These are phyloP conservation scores for Dryoscopus gambensis DNA, from an alignment of 2,113 vertebrate species.

Conservation along the genomic window DNA sequence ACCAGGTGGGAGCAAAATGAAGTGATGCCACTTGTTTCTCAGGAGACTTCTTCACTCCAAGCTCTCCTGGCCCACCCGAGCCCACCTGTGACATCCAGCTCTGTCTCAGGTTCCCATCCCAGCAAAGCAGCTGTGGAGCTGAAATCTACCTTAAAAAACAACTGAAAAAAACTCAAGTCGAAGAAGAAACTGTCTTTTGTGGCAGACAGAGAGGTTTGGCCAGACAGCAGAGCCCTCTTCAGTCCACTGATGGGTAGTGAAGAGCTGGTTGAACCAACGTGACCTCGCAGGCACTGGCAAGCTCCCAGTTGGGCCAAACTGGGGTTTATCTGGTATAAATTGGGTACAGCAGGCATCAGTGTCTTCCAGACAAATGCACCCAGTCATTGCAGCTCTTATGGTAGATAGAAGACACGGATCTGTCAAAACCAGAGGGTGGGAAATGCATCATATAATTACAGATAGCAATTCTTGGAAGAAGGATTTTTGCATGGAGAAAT, in stretches of 20 bases:
- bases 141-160: not conserved
- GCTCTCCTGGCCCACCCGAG: not conserved
- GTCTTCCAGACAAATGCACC: not conserved
- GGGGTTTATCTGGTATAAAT: not conserved
- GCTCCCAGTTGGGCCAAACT: not conserved
- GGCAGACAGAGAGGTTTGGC: slow-evolving; percentile 7
- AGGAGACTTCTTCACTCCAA: not conserved
- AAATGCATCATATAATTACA: not conserved
- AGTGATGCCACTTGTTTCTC: not conserved
- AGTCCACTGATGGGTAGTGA: slow-evolving; percentile 25
- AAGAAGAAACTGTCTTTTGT: not conserved
- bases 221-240: slow-evolving; percentile 62
- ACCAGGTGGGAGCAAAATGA: not conserved
- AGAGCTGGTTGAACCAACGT: not conserved
- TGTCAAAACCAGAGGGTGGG: not conserved
- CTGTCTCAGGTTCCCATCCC: not conserved
- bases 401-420: not conserved
- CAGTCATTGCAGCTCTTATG: not conserved
- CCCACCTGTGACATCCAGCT: not conserved
- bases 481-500: not conserved
- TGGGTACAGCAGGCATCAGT: not conserved
- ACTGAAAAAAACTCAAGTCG: not conserved
- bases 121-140: not conserved
- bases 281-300: not conserved
- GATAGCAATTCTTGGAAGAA: not conserved